phyloP scores from a whole-genome alignment of 2,113 vertebrate species.

The Parus major region DNA sequence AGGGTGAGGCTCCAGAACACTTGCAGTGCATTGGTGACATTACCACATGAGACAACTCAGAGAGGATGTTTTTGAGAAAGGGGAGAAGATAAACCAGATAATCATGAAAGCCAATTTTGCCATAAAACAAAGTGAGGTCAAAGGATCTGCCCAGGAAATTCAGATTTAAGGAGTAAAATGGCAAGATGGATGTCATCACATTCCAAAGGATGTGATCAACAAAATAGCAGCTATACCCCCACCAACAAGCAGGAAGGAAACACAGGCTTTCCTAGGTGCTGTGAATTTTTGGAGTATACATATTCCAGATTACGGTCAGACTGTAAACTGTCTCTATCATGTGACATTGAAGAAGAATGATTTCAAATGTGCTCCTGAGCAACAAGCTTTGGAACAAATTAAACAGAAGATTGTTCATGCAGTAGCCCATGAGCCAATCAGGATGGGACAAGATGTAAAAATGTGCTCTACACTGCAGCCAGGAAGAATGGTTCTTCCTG shows the following conservation, averaged over 20 bases:
- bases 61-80: neutral
- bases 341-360: neutral
- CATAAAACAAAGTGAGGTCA: neutral
- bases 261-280: neutral
- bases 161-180: neutral
- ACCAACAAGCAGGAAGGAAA: neutral
- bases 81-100: neutral
- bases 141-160: neutral
- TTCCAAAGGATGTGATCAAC: neutral
- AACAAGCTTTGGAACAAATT: neutral
- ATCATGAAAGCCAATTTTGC: neutral
- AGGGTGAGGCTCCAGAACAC: neutral
- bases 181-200: neutral
- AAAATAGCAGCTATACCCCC: neutral
- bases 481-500: neutral
- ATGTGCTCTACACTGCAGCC: neutral
- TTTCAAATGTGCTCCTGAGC: neutral
- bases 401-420: neutral
- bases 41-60: neutral
- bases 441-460: neutral
- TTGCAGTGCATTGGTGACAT: neutral
- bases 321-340: neutral
- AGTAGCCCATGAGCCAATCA: neutral
- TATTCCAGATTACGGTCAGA: neutral
- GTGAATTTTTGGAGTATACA: neutral